phyloP scores from a whole-genome alignment of 2,888 invertebrate genomes.

The Spatulosminthurus flaviceps region DNA sequence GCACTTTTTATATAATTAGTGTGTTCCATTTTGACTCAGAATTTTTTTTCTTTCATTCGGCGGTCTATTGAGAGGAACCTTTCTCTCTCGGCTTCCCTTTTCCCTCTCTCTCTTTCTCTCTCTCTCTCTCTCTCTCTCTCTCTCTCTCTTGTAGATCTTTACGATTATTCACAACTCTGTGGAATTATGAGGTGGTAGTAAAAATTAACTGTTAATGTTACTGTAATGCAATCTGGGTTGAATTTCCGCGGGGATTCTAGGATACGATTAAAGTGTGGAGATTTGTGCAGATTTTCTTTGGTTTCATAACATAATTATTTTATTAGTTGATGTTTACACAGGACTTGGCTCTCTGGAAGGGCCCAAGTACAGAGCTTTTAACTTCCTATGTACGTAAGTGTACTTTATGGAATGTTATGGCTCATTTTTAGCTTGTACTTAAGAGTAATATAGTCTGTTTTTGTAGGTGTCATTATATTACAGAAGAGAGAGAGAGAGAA shows the following conservation, averaged over 20 bases:
- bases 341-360: too few relatives aligned
- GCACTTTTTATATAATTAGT: constrained; percentile 22
- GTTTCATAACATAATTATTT: constrained; percentile 8
- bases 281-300: neutral
- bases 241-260: constrained; percentile 14
- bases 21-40: too few relatives aligned
- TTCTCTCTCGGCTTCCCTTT: neutral
- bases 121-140: neutral
- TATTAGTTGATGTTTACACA: constrained; percentile 6
- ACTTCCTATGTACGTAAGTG: neutral
- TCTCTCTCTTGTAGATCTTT: neutral
- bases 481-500: too few relatives aligned
- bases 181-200: constrained; percentile 18
- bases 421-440: too few relatives aligned
- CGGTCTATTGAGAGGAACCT: neutral
- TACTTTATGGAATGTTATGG: too few relatives aligned
- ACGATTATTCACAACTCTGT: constrained; percentile 14
- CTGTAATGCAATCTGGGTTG: neutral
- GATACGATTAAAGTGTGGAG: constrained; percentile 9
- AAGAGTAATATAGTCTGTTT: too few relatives aligned
- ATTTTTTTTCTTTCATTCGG: too few relatives aligned
- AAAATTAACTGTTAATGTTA: constrained; percentile 14
- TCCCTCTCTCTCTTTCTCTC: neutral
- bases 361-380: neutral
- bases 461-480: too few relatives aligned